Evolutionary conservation across 1,140 invertebrate genomes (phyloP).

Genomic region (Phocides pigmalion): DNA sequence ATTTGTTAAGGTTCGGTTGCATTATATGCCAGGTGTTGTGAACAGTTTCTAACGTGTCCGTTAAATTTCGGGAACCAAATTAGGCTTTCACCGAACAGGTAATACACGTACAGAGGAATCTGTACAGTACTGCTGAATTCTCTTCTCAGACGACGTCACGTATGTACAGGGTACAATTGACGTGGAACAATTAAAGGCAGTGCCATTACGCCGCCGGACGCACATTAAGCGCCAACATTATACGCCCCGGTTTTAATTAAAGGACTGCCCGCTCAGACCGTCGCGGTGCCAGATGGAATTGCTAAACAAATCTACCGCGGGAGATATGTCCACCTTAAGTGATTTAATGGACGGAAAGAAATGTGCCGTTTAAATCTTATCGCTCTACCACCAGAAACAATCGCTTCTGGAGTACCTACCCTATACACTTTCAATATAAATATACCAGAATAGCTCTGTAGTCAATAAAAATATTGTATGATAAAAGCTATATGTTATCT

Average conservation of each 20-base stretch:
- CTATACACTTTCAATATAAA: background rate
- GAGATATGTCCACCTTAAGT: slow-evolving; percentile 83
- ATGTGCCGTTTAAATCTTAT: slow-evolving; percentile 75
- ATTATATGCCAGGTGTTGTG: no score
- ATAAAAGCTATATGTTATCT: no score
- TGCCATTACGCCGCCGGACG: slow-evolving; percentile 73
- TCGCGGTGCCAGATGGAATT: slow-evolving; percentile 72
- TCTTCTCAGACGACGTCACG: slow-evolving; percentile 43
- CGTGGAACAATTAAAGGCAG: slow-evolving; percentile 74
- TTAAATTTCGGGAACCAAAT: no score
- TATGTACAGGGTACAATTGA: slow-evolving; percentile 65
- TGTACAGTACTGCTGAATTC: slow-evolving; percentile 12
- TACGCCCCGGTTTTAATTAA: slow-evolving; percentile 80
- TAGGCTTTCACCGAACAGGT: background rate
- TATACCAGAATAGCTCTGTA: background rate
- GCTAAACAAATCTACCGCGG: slow-evolving; percentile 81
- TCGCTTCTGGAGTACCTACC: slow-evolving; percentile 42
- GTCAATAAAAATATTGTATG: background rate
- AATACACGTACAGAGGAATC: slow-evolving; percentile 6
- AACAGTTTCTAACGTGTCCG: no score
- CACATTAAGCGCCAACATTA: slow-evolving; percentile 77
- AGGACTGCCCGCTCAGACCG: slow-evolving; percentile 72
- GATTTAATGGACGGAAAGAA: slow-evolving; percentile 83
- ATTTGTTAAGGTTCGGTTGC: no score
- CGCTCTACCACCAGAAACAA: slow-evolving; percentile 49